Conservation (phyloP, 2,113 vertebrate genomes). For the Pristiophorus japonicus region DNA sequence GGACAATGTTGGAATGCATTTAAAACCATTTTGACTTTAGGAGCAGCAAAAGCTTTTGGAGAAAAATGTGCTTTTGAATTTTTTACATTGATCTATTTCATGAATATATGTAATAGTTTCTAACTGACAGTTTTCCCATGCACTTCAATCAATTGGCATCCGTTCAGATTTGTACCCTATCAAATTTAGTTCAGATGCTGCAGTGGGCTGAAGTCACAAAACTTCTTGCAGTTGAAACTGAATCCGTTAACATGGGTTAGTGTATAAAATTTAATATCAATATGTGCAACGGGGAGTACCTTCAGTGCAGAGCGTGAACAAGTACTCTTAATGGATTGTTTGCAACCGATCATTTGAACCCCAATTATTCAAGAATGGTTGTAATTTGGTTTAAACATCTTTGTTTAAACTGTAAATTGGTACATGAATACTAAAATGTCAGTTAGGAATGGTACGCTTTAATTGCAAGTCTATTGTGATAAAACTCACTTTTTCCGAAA, state of each 20-base stretch:
- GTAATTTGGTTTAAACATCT: not conserved
- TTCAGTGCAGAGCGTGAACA: not conserved
- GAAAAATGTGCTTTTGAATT: not conserved
- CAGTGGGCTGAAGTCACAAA: not conserved
- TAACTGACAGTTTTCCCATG: no score
- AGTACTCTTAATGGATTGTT: not conserved
- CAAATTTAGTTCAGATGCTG: slow-evolving; percentile 8
- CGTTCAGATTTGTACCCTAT: not conserved
- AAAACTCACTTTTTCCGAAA: not conserved
- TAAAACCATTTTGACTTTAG: not conserved
- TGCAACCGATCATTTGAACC: not conserved
- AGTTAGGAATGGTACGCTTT: not conserved
- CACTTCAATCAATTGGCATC: not conserved
- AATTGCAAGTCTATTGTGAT: not conserved
- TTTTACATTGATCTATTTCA: not conserved
- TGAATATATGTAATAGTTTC: not conserved
- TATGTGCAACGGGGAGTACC: not conserved
- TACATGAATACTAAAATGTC: not conserved
- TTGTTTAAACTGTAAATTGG: not conserved
- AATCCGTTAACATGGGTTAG: not conserved
- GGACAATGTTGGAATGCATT: not conserved
- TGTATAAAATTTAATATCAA: not conserved
- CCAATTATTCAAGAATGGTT: not conserved
- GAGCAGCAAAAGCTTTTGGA: slow-evolving; percentile 19
- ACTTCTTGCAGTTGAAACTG: not conserved